Conservation (phyloP, 35 echinoderm and acorn worm species). For the Acanthaster planci region DNA sequence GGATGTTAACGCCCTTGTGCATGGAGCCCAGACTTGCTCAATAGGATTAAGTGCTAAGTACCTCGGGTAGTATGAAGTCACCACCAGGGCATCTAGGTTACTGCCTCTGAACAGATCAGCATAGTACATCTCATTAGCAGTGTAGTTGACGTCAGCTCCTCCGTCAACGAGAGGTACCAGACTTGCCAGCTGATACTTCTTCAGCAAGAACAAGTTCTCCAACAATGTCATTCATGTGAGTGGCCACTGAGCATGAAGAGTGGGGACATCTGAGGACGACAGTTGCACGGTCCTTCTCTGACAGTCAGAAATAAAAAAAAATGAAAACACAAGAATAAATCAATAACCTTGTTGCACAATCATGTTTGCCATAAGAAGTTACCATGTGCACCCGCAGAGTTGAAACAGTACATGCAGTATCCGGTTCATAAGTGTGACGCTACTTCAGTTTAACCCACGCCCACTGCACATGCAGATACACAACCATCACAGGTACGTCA, state of each 20-base stretch:
- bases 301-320: neutral
- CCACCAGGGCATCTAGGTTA: conserved; percentile 32
- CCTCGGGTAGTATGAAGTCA: conserved; percentile 40
- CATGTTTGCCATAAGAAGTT: no score
- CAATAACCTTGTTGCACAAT: no score
- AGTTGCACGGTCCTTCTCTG: neutral
- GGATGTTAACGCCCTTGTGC: no score
- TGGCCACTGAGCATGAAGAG: conserved; percentile 33
- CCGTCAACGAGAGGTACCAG: neutral
- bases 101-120: conserved; percentile 36
- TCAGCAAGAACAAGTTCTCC: no score
- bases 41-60: conserved; percentile 23
- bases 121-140: conserved; percentile 49
- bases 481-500: no score
- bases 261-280: conserved; percentile 31
- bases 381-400: no score
- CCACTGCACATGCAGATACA: no score
- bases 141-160: conserved; percentile 49
- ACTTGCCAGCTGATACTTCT: neutral
- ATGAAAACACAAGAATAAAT: no score
- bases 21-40: no score
- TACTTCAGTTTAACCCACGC: no score
- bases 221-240: conserved; percentile 58
- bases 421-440: no score
- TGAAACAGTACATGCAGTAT: no score